Conservation (phyloP, 2,113 vertebrate genomes). For the Mormyrus lacerda region DNA sequence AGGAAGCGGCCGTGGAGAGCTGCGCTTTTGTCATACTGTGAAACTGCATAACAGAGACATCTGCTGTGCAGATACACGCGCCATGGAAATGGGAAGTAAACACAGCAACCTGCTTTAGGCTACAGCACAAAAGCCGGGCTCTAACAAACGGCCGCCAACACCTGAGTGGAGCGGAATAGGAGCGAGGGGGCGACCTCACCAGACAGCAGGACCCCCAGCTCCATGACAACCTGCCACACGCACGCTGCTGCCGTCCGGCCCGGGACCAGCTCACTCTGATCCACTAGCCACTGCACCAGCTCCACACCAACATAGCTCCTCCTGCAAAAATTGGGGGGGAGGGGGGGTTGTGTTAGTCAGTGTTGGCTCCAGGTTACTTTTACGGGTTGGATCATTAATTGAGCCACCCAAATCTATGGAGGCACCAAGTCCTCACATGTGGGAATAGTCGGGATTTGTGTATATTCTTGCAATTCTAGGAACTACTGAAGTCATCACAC, state of each 20-base stretch:
- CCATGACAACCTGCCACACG: constrained; percentile 92
- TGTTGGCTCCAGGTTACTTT: background rate
- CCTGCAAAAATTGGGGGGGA: constrained; percentile 48
- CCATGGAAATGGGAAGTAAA: background rate
- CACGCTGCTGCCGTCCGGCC: constrained; percentile 77
- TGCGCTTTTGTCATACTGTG: background rate
- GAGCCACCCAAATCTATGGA: background rate
- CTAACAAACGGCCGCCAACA: background rate
- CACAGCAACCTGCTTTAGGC: background rate
- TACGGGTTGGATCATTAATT: background rate
- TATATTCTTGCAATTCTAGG: background rate
- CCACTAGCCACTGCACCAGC: constrained; percentile 91
- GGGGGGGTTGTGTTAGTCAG: background rate
- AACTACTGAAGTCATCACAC: background rate
- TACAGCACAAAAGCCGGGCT: background rate
- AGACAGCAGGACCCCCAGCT: constrained; percentile 88
- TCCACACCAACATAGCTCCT: constrained; percentile 90
- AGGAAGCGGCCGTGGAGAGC: background rate
- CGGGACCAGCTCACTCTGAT: constrained; percentile 84
- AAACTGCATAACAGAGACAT: background rate
- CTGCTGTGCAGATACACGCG: background rate
- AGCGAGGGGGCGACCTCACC: constrained; percentile 53
- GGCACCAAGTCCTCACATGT: background rate
- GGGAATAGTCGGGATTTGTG: background rate
- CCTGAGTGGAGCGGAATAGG: background rate